These are phyloP conservation scores for Tenrec ecaudatus DNA, from an alignment of 2,113 vertebrate species.

Conservation along the genomic window DNA sequence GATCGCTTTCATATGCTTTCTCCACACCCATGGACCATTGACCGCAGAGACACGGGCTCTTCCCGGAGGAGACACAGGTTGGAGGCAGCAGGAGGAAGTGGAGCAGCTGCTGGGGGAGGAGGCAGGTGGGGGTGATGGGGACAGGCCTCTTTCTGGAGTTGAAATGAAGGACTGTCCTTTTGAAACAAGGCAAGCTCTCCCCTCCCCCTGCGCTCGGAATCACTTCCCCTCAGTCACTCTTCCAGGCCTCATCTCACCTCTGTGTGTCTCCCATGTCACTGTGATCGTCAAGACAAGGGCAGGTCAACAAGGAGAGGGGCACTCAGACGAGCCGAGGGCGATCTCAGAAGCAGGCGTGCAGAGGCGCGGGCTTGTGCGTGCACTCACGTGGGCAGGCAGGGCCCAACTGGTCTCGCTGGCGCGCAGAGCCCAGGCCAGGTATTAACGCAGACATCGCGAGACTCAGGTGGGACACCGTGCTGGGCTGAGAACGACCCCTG, in stretches of 20 bases:
- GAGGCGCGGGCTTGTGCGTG: accelerated
- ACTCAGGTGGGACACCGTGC: not conserved
- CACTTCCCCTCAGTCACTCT: not conserved
- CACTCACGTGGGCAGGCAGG: no score
- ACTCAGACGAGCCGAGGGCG: not conserved
- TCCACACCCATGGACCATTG: not conserved
- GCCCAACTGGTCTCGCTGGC: accelerated
- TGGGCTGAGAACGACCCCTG: not conserved
- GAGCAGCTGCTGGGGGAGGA: not conserved
- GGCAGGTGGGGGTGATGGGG: not conserved
- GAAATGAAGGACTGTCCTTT: conserved; percentile 26
- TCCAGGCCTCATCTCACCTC: not conserved
- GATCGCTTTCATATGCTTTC: conserved; percentile 45
- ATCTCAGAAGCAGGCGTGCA: not conserved
- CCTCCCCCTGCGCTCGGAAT: not conserved
- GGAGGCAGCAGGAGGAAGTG: not conserved
- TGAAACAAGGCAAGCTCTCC: not conserved
- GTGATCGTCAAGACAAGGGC: not conserved
- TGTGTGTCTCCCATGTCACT: not conserved
- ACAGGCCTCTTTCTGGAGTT: not conserved
- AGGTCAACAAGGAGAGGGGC: not conserved
- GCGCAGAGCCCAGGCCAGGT: not conserved
- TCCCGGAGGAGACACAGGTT: conserved; percentile 45
- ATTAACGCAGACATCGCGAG: not conserved
- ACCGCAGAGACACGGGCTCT: conserved; percentile 50